Percentiles rank a stretch among this genome's conserved stretches.
Conservation (phyloP, 2,888 invertebrate genomes). For the Resseliella maxima region DNA sequence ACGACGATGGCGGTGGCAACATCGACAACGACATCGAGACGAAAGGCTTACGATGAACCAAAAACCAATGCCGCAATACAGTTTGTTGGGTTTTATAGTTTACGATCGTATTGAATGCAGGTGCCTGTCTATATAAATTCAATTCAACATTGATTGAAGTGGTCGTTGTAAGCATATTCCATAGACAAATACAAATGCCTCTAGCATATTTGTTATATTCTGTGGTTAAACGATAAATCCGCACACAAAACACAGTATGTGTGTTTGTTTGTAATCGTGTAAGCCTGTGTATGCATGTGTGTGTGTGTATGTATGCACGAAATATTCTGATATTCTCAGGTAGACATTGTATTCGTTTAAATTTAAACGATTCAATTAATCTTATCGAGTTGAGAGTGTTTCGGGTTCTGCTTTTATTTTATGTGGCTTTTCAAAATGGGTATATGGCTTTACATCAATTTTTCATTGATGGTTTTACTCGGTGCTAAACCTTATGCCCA, state of each 20-base stretch:
- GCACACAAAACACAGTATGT: not conserved
- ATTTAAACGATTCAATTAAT: slow-evolving; percentile 48
- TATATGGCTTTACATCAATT: slow-evolving; percentile 38
- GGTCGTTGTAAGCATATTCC: slow-evolving; percentile 43
- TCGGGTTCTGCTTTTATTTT: slow-evolving; percentile 7
- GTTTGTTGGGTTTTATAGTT: slow-evolving; percentile 32
- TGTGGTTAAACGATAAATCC: slow-evolving; percentile 45
- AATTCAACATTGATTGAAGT: slow-evolving; percentile 44
- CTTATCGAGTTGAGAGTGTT: slow-evolving; percentile 8
- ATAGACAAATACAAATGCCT: slow-evolving; percentile 38
- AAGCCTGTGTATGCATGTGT: no score
- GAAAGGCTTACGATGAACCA: not conserved
- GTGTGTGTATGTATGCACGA: no score
- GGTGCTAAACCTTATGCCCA: not conserved
- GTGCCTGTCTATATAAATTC: slow-evolving; percentile 42
- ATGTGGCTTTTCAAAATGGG: not conserved
- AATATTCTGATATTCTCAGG: not conserved
- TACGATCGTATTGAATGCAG: not conserved
- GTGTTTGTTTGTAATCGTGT: no score
- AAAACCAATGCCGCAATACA: slow-evolving; percentile 35
- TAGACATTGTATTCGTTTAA: slow-evolving; percentile 41
- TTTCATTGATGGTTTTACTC: slow-evolving; percentile 11
- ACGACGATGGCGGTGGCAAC: not conserved
- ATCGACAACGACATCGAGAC: no score
- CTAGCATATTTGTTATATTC: not conserved